Base-by-base conservation (phyloP, 2,888 invertebrate genomes). In the Pheosia gnoma region DNA sequence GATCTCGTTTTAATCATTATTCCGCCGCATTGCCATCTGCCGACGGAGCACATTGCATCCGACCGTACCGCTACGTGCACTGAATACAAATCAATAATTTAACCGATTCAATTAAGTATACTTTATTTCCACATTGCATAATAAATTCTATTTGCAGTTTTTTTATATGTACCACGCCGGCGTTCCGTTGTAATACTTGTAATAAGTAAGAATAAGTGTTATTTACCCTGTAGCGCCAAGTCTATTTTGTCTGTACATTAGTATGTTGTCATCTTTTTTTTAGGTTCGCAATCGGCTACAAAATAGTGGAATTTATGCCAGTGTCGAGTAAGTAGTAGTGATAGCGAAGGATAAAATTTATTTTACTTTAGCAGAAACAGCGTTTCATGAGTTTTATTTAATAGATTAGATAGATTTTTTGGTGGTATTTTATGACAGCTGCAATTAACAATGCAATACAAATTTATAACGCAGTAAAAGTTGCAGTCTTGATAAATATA, bases 1-100 rank as follows among this genome's bases (percentile, higher is more conserved):
- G 65, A 64, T 68, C 61, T 61, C 59, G 55, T 65, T 75, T 68
- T 65, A 66, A 73, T 71, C 62, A 75, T 66, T 66, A 64, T 67
- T 68, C 63, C 63, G 54, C 60, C 59, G 61, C 58, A 63, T 51
- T 41, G 57, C 66, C 63, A 61, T 11, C 11, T 47, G 63, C 61
- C 65, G 66, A 60, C 51, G 36, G 54, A 38, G 64, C 59, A 63
- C 61, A 73, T 66, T 71, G 64, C 71, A 73, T 57, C 52, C 58
- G 57, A 52, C 65, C 57, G 67, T 61, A 62, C 60, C 59, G 64
- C 63, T 62, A 72, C 66, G 59, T 57, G 63, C 52, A 58, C 37
- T 36, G 67, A 62, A 65, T 67, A 59, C 13, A n/a, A 62, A 70
- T 73, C 53, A 58, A 57, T 39, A 25, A 59, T 61, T 60, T 39